Percentiles rank a stretch among this genome's conserved stretches.
phyloP scores from a whole-genome alignment of 2,113 vertebrate species.

The Oriolus oriolus region DNA sequence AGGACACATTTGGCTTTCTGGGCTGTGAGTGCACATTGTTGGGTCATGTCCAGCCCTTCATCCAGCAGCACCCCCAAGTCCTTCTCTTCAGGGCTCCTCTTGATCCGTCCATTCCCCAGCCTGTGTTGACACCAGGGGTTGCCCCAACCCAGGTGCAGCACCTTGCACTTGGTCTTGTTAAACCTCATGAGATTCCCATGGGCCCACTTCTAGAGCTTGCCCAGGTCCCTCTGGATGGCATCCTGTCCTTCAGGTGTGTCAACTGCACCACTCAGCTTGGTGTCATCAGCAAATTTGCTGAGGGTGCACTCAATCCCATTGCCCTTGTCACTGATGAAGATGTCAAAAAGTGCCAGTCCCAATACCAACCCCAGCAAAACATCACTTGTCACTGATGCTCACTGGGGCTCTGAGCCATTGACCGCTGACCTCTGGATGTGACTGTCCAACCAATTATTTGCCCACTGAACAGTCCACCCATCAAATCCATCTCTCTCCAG shows the following conservation, averaged over 20 bases:
- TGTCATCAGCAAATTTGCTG: neutral
- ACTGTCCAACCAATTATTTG: neutral
- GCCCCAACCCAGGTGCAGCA: neutral
- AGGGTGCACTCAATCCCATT: accelerated
- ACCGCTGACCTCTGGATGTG: neutral
- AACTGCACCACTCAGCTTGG: neutral
- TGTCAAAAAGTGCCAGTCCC: neutral
- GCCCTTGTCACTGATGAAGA: accelerated
- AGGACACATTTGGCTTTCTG: neutral
- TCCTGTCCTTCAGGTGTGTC: neutral
- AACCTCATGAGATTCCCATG: neutral
- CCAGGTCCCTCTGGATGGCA: neutral
- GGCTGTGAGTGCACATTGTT: neutral
- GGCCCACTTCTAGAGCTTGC: accelerated
- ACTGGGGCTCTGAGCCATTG: neutral
- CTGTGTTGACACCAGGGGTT: accelerated
- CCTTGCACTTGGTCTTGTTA: no score
- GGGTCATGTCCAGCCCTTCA: neutral
- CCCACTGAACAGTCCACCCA: neutral
- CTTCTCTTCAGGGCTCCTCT: neutral
- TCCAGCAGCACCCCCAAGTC: neutral
- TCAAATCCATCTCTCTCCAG: neutral
- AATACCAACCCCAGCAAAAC: neutral
- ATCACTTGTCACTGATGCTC: neutral
- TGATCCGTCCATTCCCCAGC: accelerated